Evolutionary conservation across 2,888 invertebrate species (phyloP).

Genomic region (Ectobius pallidus): DNA sequence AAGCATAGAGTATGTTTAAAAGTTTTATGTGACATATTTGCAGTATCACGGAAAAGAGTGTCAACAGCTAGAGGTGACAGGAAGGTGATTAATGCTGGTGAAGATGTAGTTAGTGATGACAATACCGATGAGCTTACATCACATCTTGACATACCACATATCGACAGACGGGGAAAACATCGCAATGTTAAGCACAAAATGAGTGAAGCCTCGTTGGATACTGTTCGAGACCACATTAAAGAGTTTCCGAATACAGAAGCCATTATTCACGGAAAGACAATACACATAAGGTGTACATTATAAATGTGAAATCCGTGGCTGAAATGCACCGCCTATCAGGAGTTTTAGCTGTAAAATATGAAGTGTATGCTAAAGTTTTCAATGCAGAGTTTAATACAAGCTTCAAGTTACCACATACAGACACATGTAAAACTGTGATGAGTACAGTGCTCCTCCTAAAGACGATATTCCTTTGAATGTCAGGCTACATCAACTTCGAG

Average conservation of each 20-base stretch:
- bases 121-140: neutral
- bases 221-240: constrained; percentile 10
- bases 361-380: too few relatives aligned
- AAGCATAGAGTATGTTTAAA: constrained; percentile 10
- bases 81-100: neutral
- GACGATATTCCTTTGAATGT: too few relatives aligned
- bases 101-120: neutral
- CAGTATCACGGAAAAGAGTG: constrained; percentile 10
- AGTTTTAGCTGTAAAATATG: neutral
- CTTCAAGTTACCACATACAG: neutral
- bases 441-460: too few relatives aligned
- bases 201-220: constrained; percentile 4
- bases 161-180: neutral
- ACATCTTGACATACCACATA: neutral
- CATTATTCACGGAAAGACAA: constrained; percentile 1
- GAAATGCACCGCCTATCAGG: constrained; percentile 1
- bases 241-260: neutral
- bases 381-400: neutral
- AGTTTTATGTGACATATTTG: neutral
- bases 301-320: constrained; percentile 1
- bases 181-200: neutral
- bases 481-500: neutral
- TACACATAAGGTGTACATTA: constrained; percentile 3
- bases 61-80: constrained; percentile 8
- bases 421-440: neutral